Evolutionary conservation across 2,797 vertebrate species (phyloP), one percentile per base, ranked within the genome.

Genomic region (Morus bassanus): DNA sequence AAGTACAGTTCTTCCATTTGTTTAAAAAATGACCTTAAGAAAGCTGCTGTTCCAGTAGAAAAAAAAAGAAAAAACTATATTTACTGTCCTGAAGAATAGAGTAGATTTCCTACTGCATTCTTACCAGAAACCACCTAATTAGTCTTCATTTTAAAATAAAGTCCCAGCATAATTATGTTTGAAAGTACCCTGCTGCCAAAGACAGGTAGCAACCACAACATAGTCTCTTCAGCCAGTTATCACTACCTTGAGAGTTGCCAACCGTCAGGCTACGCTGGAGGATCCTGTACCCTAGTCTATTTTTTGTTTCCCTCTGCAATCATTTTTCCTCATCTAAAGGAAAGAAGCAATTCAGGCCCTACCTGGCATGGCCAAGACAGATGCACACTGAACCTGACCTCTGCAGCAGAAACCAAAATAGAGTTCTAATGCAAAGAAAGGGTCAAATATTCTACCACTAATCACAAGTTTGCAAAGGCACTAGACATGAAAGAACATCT

Each of bases 171-270:
- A 94, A 75, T 13, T 25, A 13, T 3, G 30, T n/a, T 35, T 72
- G 65, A 84, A 93, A 88, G 39, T 10, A 84, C 18, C 8, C 54
- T 67, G 23, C 35, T 72, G 68, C 39, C 53, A 39, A 57, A 45
- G 27, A 39, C 8, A 54, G 25, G 41, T 22, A 79, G 25, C 46
- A 65, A 35, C 19, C 35, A 67, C 33, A 35, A 6, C 0, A 1
- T 8, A 65, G 59, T 21, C 64, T 74, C 70, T 68, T 53, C 65
- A 88, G 57, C 35, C 57, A 27, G 4, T 28, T 33, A 69, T 7
- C 23, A 8, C 24, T 22, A 5, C 51, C 21, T 64, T 0, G 0
- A 56, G 31, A 64, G n/a, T 2, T 78, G 68, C 39, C 77, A 74
- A 12, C 7, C n/a, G 72, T 21, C 51, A 75, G 18, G 35, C 37